Conservation (phyloP, 1,140 invertebrate species). For the Cryptotermes secundus region DNA sequence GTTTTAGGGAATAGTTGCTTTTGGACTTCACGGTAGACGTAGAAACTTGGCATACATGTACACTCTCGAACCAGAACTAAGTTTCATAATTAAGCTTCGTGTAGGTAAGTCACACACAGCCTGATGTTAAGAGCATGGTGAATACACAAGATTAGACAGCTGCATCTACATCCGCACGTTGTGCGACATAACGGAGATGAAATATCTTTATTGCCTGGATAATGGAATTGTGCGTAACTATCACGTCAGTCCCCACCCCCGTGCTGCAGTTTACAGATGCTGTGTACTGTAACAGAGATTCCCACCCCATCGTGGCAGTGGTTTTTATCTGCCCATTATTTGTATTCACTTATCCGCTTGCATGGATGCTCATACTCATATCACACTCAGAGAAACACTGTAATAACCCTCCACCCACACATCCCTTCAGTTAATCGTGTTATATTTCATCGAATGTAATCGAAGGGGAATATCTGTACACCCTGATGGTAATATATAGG, state of each 20-base stretch:
- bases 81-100: too few species aligned
- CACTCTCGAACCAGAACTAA: too few species aligned
- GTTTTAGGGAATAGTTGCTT: too few species aligned
- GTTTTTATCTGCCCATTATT: not conserved
- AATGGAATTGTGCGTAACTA: not conserved
- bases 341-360: not conserved
- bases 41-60: too few species aligned
- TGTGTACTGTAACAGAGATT: too few species aligned
- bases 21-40: too few species aligned
- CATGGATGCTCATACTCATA: not conserved
- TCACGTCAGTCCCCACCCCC: not conserved
- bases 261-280: too few species aligned
- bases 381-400: not conserved
- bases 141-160: not conserved
- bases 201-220: constrained; percentile 17
- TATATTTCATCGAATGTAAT: constrained; percentile 11
- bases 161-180: not conserved
- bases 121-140: not conserved
- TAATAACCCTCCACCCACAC: not conserved
- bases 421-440: not conserved
- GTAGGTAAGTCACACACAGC: too few species aligned
- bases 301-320: not conserved
- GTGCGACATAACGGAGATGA: not conserved
- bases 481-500: not conserved
- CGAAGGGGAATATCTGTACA: constrained; percentile 9